A percentile compares a stretch with the other conserved stretches of the same genome.
phyloP scores from a whole-genome alignment of 2,797 vertebrate genomes.

The Delichon dasypus region DNA sequence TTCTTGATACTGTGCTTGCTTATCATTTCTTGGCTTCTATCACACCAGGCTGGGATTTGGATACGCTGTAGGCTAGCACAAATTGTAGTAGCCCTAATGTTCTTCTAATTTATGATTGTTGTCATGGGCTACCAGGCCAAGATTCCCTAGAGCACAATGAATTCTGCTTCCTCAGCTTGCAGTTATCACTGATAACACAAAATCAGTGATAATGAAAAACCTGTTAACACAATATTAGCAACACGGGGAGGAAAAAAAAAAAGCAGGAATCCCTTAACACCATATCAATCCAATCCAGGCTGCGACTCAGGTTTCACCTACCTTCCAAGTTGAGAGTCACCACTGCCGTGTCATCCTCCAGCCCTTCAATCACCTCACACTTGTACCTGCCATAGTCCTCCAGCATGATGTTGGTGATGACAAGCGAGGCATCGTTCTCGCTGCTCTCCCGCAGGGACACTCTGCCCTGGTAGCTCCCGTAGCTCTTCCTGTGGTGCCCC shows the following conservation, averaged over 20 bases:
- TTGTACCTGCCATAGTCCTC: slow-evolving; percentile 88
- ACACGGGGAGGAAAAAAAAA: neutral
- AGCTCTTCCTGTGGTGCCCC: slow-evolving; percentile 87
- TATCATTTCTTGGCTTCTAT: neutral
- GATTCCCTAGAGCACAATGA: neutral
- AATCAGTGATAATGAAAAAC: neutral
- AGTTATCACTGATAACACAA: neutral
- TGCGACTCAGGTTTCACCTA: slow-evolving; percentile 5
- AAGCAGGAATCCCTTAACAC: neutral
- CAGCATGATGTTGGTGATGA: slow-evolving; percentile 80
- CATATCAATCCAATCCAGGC: rapidly evolving
- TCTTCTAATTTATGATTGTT: neutral
- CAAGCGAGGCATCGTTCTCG: slow-evolving; percentile 84
- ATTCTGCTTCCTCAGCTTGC: neutral
- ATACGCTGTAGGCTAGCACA: rapidly evolving
- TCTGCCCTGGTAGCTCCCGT: slow-evolving; percentile 80
- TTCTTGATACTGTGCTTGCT: neutral
- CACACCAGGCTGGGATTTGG: neutral
- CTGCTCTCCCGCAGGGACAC: slow-evolving; percentile 77
- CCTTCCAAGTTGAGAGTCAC: slow-evolving; percentile 82
- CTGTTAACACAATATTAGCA: too few relatives aligned
- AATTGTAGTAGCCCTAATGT: neutral
- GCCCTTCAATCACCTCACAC: slow-evolving; percentile 88
- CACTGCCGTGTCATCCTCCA: slow-evolving; percentile 81
- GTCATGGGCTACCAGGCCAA: neutral